Conservation (phyloP, 1,140 invertebrate genomes). For the Ganaspis sp. region DNA sequence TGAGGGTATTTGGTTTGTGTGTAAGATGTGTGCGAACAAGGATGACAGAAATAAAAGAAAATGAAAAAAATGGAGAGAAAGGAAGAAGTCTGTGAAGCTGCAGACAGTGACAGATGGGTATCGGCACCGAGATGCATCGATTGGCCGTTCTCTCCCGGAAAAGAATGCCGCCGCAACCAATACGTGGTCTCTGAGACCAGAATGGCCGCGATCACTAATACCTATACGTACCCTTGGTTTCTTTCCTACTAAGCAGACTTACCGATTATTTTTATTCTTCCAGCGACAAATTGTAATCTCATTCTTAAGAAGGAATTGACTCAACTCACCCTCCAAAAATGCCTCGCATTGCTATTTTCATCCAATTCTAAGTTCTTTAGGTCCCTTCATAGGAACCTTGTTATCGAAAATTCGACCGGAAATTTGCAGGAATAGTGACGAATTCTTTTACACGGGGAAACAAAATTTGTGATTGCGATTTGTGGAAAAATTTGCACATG, state of each 20-base stretch:
- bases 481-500: too few relatives aligned
- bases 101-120: constrained; percentile 76
- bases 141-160: constrained; percentile 75
- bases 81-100: constrained; percentile 60
- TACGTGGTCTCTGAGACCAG: constrained; percentile 70
- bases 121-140: constrained; percentile 74
- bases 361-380: neutral
- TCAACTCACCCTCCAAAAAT: neutral
- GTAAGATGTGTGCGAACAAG: constrained; percentile 35
- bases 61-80: constrained; percentile 49
- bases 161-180: constrained; percentile 74
- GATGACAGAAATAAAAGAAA: constrained; percentile 51
- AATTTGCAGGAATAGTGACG: too few relatives aligned
- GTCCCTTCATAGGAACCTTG: neutral
- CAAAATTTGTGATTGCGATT: too few relatives aligned
- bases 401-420: too few relatives aligned
- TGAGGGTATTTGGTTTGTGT: neutral
- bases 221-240: constrained; percentile 33
- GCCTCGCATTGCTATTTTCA: neutral
- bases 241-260: constrained; percentile 38
- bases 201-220: constrained; percentile 71
- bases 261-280: constrained; percentile 53
- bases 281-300: constrained; percentile 69
- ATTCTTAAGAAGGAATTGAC: constrained; percentile 54
- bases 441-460: too few relatives aligned